Evolutionary conservation across 2,888 invertebrate species (phyloP).

Genomic region (Meloe dianella): DNA sequence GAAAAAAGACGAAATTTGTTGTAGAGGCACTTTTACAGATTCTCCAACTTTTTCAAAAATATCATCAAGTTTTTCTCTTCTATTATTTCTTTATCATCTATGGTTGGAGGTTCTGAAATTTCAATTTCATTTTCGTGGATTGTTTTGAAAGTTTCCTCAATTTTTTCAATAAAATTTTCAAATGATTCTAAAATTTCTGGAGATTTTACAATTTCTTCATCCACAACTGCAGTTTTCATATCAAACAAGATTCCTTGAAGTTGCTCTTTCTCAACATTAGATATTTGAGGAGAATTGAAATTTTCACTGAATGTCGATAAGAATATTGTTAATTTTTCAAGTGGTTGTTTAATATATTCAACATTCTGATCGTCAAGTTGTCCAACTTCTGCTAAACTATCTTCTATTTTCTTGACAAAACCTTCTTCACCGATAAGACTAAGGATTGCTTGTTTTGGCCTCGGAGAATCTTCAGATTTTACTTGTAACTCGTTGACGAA

Average conservation of each 20-base stretch:
- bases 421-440: constrained; percentile 8
- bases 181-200: constrained; percentile 33
- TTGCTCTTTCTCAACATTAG: constrained; percentile 23
- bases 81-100: neutral
- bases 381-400: constrained; percentile 14
- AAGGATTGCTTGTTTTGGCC: constrained; percentile 12
- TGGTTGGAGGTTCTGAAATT: neutral
- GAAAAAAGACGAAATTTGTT: neutral
- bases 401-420: constrained; percentile 9
- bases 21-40: neutral
- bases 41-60: neutral
- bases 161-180: constrained; percentile 38
- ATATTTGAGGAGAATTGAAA: constrained; percentile 13
- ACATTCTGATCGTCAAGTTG: constrained; percentile 10
- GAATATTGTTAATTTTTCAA: constrained; percentile 27
- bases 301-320: constrained; percentile 17
- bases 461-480: constrained; percentile 10
- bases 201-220: neutral
- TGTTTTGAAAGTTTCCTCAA: constrained; percentile 24
- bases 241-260: constrained; percentile 20
- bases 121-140: neutral
- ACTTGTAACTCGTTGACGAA: neutral
- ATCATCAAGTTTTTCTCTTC: neutral
- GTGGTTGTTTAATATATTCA: constrained; percentile 30
- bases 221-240: neutral